A percentile compares a stretch with the other conserved stretches of the same genome.
Conservation (phyloP, 2,797 vertebrate genomes). For the Notoglanidium macrostoma region DNA sequence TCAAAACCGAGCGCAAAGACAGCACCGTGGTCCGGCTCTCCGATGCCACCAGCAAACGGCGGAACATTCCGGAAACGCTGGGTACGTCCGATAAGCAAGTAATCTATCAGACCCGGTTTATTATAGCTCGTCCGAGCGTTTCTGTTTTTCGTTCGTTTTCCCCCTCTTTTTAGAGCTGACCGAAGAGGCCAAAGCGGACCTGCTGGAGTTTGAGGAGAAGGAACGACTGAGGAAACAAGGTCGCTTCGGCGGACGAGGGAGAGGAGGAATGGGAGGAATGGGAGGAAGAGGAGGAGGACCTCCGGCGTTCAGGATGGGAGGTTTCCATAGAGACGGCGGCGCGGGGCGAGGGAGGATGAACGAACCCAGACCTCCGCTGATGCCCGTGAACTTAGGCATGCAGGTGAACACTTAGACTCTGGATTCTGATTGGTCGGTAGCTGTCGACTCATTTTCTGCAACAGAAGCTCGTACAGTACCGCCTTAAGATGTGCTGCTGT, state of each 20-base stretch:
- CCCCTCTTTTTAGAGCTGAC: conserved; percentile 83
- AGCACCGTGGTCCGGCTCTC: conserved; percentile 88
- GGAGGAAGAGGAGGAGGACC: conserved; percentile 72
- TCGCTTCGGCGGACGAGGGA: conserved; percentile 75
- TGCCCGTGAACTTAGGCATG: conserved; percentile 81
- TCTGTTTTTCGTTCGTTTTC: neutral
- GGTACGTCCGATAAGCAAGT: conserved; percentile 68
- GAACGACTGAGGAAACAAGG: conserved; percentile 88
- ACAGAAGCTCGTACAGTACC: neutral
- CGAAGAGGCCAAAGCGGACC: conserved; percentile 92
- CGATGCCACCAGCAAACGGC: conserved; percentile 86
- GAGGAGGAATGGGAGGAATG: conserved; percentile 64
- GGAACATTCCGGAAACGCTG: conserved; percentile 96
- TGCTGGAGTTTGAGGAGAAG: conserved; percentile 90
- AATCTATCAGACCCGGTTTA: neutral
- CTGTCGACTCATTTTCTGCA: neutral
- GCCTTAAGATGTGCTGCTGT: neutral
- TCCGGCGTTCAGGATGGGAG: conserved; percentile 70
- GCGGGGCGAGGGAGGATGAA: conserved; percentile 83
- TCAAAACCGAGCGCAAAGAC: conserved; percentile 95
- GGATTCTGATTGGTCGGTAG: neutral
- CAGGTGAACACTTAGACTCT: conserved; percentile 74
- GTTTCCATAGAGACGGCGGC: conserved; percentile 79
- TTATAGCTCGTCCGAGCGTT: neutral
- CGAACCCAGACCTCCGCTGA: conserved; percentile 83